Evolutionary conservation across 2,113 vertebrate genomes (phyloP), one percentile per base, ranked within the genome.

Genomic region (Kryptolebias marmoratus): DNA sequence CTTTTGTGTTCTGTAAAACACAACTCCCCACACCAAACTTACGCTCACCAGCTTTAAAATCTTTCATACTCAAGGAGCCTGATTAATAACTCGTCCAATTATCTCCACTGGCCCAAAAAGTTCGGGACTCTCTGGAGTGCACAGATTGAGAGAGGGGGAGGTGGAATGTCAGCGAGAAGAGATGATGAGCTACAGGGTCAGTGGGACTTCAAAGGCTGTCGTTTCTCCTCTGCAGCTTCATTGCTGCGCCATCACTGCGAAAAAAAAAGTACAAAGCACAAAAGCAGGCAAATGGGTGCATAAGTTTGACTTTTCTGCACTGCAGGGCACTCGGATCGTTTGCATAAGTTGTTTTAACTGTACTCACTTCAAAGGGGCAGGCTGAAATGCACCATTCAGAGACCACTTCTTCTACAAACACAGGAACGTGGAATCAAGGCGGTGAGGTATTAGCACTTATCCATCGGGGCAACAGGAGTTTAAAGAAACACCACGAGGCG

Each of bases 301-400:
- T 7, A 42, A n/a, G 27, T 45, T 68, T 36, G 63, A 60, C 53
- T 67, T 75, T 68, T 79, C 65, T 55, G 11, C 63, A 53, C 69
- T 16, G 77, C 82, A 22, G 64, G 52, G 68, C 59, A 32, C 80
- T 87, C 68, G 71, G 72, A 81, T 87, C 32, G 84, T 89, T 82
- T 82, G 82, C 86, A 91, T 80, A 86, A 78, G 67, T 73, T 87
- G 77, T 84, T 87, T 84, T 66, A 88, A 75, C 82, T 79, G 80
- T 73, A 66, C 65, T 50, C 11, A 8, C 77, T 88, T 88, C 88
- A 91, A 91, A 89, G 79, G 53, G 72, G 67, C 69, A 65, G 5
- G 68, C 71, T 75, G 63, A 83, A 82, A 64, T 49, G 73, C 18
- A 62, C 55, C 70, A 73, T 74, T 78, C 71, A 81, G 74, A 79